Conservation (phyloP, 2,797 vertebrate genomes). For the Sebastes diaconus region DNA sequence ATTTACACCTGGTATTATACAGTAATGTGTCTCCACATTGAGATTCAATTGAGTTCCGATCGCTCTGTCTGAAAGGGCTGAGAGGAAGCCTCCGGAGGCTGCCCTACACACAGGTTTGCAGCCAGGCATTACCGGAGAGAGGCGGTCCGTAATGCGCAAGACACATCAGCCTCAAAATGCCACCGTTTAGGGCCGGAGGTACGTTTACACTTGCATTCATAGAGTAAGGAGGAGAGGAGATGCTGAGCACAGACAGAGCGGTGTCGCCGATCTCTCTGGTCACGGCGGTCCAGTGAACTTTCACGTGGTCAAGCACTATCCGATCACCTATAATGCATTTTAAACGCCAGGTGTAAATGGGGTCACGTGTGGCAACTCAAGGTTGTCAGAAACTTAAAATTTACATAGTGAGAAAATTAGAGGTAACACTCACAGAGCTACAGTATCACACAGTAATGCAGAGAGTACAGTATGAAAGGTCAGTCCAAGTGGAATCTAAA, state of each 20-base stretch:
- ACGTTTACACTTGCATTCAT: too few relatives aligned
- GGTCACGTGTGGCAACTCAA: conserved; percentile 51
- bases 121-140: background rate
- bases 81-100: background rate
- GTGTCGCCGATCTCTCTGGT: background rate
- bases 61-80: too few relatives aligned
- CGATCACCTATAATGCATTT: background rate
- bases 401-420: conserved; percentile 58
- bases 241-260: background rate
- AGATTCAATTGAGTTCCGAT: too few relatives aligned
- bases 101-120: background rate
- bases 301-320: background rate
- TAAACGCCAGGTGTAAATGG: background rate
- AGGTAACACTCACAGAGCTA: conserved; percentile 85
- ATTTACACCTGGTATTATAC: background rate
- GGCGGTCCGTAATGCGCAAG: background rate
- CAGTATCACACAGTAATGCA: conserved; percentile 78
- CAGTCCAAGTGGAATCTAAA: conserved; percentile 62
- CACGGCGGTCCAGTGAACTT: background rate
- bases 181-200: background rate
- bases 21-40: background rate
- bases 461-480: conserved; percentile 72
- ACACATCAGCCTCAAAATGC: background rate
- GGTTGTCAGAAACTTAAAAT: conserved; percentile 42
- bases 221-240: background rate